phyloP scores from a whole-genome alignment of 2,113 vertebrate genomes.

The Pan paniscus region DNA sequence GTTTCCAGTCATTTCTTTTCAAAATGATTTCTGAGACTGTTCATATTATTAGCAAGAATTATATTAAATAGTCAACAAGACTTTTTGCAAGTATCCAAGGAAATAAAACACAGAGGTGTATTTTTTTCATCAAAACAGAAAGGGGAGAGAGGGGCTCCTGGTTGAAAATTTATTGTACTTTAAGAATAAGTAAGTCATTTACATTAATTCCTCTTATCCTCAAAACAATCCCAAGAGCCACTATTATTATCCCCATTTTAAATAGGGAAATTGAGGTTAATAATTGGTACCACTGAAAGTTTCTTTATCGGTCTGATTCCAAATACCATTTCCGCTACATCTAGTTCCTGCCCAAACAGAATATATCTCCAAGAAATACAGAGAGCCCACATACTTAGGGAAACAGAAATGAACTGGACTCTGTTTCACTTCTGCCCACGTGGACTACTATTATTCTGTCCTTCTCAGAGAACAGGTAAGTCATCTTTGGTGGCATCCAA shows the following conservation, averaged over 20 bases:
- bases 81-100: neutral
- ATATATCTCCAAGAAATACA: neutral
- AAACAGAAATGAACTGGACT: neutral
- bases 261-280: neutral
- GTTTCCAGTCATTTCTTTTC: neutral
- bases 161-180: neutral
- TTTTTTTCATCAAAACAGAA: constrained; percentile 16
- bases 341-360: neutral
- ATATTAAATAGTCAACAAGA: constrained; percentile 7
- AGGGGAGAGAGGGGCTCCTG: neutral
- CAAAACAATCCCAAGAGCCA: neutral
- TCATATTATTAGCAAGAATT: neutral
- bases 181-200: neutral
- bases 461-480: neutral
- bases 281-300: neutral
- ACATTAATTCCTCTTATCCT: neutral
- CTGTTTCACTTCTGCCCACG: neutral
- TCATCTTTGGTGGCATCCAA: neutral
- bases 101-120: neutral
- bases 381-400: neutral
- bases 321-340: neutral
- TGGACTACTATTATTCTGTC: neutral
- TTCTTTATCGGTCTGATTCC: neutral
- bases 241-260: neutral
- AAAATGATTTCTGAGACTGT: neutral